A percentile compares a stretch with the other conserved stretches of the same genome.
phyloP scores from a whole-genome alignment of 2,797 vertebrate species.

The Ptychadena robeensis region DNA sequence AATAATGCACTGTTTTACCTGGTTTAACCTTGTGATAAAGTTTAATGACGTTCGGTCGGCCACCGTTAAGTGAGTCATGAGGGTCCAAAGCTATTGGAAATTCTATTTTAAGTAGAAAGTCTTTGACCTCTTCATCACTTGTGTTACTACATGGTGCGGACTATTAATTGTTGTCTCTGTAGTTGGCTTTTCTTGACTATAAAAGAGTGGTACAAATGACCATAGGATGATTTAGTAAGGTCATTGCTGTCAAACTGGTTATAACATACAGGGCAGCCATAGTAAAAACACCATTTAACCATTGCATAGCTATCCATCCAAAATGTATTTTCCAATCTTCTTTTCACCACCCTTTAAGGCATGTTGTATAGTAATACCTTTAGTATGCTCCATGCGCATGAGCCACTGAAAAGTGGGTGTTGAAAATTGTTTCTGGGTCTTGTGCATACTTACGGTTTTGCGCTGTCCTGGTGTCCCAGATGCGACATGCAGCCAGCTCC shows the following conservation, averaged over 20 bases:
- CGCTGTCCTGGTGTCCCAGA: too few species aligned
- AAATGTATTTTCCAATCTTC: not conserved
- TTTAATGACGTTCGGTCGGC: not conserved
- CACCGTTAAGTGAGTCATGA: not conserved
- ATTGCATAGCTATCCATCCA: conserved; percentile 12
- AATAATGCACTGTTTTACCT: not conserved
- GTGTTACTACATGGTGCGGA: not conserved
- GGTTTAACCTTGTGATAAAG: conserved; percentile 2
- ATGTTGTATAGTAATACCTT: not conserved
- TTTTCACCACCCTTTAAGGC: not conserved
- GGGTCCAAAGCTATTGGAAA: not conserved
- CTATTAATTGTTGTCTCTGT: not conserved
- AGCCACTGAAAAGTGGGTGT: conserved; percentile 8
- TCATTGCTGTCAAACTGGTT: not conserved
- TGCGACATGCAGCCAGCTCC: too few species aligned
- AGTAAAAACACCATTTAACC: conserved; percentile 13
- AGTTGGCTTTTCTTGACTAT: not conserved
- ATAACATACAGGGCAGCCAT: not conserved
- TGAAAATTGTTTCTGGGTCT: not conserved
- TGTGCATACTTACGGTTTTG: too few species aligned
- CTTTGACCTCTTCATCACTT: not conserved
- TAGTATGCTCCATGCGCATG: not conserved
- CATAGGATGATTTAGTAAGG: not conserved
- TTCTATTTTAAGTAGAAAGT: not conserved
- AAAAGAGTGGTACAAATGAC: not conserved